phyloP scores from a whole-genome alignment of 1,140 invertebrate species.

The Bradysia coprophila region DNA sequence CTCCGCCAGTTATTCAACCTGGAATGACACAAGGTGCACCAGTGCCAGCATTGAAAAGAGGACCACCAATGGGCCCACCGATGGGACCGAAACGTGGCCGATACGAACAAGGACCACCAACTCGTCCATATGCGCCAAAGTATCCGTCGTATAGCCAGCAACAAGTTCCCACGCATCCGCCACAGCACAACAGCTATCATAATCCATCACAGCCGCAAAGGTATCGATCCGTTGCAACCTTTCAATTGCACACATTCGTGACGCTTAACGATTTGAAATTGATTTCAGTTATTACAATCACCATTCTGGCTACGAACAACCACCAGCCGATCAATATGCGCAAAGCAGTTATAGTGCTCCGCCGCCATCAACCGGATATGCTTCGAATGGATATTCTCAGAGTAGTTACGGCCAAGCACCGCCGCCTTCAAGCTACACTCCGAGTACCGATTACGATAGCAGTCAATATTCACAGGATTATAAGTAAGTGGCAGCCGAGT shows the following conservation, averaged over 20 bases:
- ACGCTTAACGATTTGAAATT: too few relatives aligned
- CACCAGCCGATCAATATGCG: constrained; percentile 2
- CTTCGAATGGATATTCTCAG: neutral
- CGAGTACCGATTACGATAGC: neutral
- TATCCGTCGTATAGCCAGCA: neutral
- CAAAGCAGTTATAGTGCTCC: neutral
- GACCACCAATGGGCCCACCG: neutral
- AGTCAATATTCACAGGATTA: neutral
- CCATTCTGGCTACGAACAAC: constrained; percentile 1
- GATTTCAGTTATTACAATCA: too few relatives aligned
- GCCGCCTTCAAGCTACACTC: neutral
- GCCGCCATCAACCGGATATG: neutral
- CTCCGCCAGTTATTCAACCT: neutral
- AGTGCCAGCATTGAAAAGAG: neutral
- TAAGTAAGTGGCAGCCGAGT: neutral
- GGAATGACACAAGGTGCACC: constrained; percentile 1
- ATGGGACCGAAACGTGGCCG: neutral
- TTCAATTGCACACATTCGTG: too few relatives aligned
- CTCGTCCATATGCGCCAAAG: constrained; percentile 4
- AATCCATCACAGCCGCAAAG: neutral
- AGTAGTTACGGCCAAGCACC: constrained; percentile 1
- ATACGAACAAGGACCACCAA: neutral
- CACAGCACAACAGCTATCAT: neutral
- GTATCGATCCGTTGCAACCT: neutral
- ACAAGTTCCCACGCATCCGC: neutral